Conservation (phyloP, 2,797 vertebrate species). For the Caiman crocodilus region DNA sequence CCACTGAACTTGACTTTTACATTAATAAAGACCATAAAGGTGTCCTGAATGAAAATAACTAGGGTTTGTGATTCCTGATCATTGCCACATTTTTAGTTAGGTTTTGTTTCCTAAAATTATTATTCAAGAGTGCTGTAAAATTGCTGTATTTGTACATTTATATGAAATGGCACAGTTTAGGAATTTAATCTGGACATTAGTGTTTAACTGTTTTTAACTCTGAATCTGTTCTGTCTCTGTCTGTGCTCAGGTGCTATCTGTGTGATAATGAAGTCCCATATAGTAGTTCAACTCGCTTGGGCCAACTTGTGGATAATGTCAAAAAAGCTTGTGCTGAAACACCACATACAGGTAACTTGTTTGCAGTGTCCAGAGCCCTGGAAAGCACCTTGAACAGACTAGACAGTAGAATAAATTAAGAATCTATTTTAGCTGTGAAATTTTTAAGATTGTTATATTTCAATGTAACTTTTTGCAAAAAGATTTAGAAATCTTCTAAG, state of each 20-base stretch:
- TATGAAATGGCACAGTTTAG: not conserved
- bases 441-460: no score
- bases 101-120: not conserved
- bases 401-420: not conserved
- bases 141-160: not conserved
- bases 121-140: not conserved
- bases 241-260: conserved; percentile 89
- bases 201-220: not conserved
- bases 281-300: conserved; percentile 85
- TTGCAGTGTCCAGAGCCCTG: not conserved
- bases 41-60: not conserved
- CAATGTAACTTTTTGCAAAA: no score
- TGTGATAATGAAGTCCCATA: conserved; percentile 91
- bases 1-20: not conserved
- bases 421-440: not conserved
- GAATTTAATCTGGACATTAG: not conserved
- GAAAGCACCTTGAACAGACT: not conserved
- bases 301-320: conserved; percentile 89
- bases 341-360: conserved; percentile 82
- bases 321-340: conserved; percentile 80
- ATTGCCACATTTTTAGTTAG: not conserved
- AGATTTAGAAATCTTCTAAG: no score
- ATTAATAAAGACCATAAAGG: not conserved
- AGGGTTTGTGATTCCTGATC: not conserved
- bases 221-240: conserved; percentile 1